Percentiles rank a stretch among this genome's conserved stretches.
These are phyloP conservation scores for Beris morrisii DNA, from an alignment of 2,888 invertebrate species.

Conservation along the genomic window DNA sequence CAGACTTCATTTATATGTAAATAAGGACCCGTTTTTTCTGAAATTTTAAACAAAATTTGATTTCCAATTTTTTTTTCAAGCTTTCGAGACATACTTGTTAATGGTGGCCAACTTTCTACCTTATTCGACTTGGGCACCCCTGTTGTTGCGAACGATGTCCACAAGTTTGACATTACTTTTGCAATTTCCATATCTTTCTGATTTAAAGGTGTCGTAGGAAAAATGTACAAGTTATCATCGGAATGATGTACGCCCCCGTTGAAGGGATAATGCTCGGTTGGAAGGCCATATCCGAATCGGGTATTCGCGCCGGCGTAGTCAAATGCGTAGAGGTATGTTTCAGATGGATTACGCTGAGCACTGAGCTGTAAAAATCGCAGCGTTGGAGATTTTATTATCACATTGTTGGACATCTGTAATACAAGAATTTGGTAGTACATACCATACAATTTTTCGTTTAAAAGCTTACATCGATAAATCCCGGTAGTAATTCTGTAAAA, in stretches of 20 bases:
- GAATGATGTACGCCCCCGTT: slow-evolving; percentile 62
- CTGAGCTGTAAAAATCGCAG: slow-evolving; percentile 51
- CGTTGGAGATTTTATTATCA: slow-evolving; percentile 57
- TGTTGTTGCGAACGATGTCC: slow-evolving; percentile 55
- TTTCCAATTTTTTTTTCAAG: background rate
- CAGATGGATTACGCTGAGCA: slow-evolving; percentile 43
- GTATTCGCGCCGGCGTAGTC: slow-evolving; percentile 57
- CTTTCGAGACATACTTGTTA: slow-evolving; percentile 31
- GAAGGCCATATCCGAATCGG: slow-evolving; percentile 56
- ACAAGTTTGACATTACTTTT: slow-evolving; percentile 56
- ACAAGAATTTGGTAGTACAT: background rate
- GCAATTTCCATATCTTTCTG: slow-evolving; percentile 52
- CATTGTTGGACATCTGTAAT: slow-evolving; percentile 50
- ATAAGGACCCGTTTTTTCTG: slow-evolving; percentile 50
- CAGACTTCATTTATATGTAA: slow-evolving; percentile 47
- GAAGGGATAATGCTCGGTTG: slow-evolving; percentile 55
- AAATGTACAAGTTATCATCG: slow-evolving; percentile 64
- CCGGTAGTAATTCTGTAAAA: slow-evolving; percentile 56
- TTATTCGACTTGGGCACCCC: slow-evolving; percentile 46
- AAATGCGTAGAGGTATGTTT: slow-evolving; percentile 58
- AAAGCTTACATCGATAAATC: slow-evolving; percentile 58
- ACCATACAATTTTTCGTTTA: background rate
- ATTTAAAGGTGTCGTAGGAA: slow-evolving; percentile 51
- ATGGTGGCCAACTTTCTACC: slow-evolving; percentile 36
- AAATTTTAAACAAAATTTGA: background rate